phyloP scores from a whole-genome alignment of 2,113 vertebrate species.

The Eulemur rufifrons region DNA sequence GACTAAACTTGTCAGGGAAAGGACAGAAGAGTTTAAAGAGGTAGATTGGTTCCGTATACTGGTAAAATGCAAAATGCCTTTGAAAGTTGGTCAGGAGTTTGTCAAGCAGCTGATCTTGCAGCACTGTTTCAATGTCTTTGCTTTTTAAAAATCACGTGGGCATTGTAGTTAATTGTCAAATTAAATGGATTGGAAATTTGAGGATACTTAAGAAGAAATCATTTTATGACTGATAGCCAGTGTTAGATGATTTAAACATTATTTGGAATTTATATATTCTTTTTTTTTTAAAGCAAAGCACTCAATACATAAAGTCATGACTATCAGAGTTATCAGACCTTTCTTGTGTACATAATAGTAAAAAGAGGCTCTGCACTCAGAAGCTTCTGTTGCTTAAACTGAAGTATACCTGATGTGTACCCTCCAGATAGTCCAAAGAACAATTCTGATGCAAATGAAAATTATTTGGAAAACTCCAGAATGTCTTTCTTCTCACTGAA shows the following conservation, averaged over 20 bases:
- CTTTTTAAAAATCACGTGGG: neutral
- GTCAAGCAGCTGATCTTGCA: slow-evolving; percentile 32
- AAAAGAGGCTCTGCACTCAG: neutral
- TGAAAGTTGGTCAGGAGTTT: neutral
- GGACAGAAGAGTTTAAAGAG: neutral
- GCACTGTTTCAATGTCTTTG: neutral
- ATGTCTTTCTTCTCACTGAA: neutral
- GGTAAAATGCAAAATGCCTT: neutral
- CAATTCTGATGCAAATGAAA: neutral
- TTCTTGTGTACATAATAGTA: no score
- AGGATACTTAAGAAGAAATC: slow-evolving; percentile 46
- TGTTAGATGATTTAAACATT: slow-evolving; percentile 4
- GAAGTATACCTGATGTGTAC: neutral
- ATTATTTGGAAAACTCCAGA: slow-evolving; percentile 1
- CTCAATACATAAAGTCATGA: neutral
- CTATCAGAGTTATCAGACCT: neutral
- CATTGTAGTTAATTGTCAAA: slow-evolving; percentile 6
- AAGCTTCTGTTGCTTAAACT: neutral
- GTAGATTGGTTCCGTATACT: neutral
- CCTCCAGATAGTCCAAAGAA: neutral
- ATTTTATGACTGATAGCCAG: neutral
- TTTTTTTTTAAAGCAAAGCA: slow-evolving; percentile 33
- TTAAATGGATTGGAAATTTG: slow-evolving; percentile 15
- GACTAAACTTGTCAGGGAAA: slow-evolving; percentile 22
- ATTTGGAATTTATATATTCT: neutral